Base-by-base conservation (phyloP, 1,140 invertebrate species). In the Drosophila kikkawai region DNA sequence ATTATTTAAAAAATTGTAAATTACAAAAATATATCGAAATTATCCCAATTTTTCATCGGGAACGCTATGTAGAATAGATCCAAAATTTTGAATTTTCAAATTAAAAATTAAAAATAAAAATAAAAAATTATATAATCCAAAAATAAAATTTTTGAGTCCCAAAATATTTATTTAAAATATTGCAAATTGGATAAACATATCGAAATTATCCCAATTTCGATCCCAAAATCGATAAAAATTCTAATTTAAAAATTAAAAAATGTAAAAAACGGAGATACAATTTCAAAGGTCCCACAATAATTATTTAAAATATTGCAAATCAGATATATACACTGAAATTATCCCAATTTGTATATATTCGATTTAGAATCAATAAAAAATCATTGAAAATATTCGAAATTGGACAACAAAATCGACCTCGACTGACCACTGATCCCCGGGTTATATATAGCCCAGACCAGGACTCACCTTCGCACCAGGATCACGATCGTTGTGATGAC, bases 401-500 rank as follows among this genome's bases (percentile, higher is more conserved):
- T 55, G 51, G 51, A 55, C 51, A 15, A 61, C 56, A 45, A 39
- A 66, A 67, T 68, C 47, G 63, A 68, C 64, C 64, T 37, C 17
- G 17, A 64, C 51, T 41, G 53, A 64, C 42, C 60, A 57, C 34
- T 41, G 50, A 41, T 64, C 12, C 22, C 34, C 26, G 9, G 12
- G 12, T 22, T 1, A 22, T 1, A 4, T n/a, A 47, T 6, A 3
- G 12, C 45, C 26, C 22, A 4, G 4, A 15, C 3, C 7, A 1
- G 1, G 39, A 90, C 94, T 96, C 94, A 99, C 98, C 97, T 98
- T 94, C 97, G 94, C 63, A 98, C 96, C 63, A 98, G 93, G 53
- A 98, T 97, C 57, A 98, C 96, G 53, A 98, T 96, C 7, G 97
- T 97, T 1, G 97, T 98, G 64, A 98, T 96, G 61, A 98, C 96